A percentile compares a stretch with the other conserved stretches of the same genome.
Conservation (phyloP, 2,113 vertebrate genomes). For the Mirza zaza region DNA sequence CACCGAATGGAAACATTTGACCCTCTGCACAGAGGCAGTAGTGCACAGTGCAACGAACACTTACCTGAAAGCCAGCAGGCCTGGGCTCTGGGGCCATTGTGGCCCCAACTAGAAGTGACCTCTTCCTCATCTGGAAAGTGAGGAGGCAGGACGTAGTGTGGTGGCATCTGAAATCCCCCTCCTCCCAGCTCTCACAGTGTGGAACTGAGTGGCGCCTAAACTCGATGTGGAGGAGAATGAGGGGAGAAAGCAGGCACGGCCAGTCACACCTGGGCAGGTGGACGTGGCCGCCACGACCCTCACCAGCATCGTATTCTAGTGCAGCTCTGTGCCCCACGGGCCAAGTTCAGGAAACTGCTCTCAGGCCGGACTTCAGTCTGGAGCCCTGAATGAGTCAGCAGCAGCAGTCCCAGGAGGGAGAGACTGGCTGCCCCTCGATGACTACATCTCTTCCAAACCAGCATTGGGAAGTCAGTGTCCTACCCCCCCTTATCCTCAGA, state of each 20-base stretch:
- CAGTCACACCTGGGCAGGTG: neutral
- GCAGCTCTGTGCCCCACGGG: rapidly evolving
- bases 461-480: neutral
- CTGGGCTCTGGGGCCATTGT: neutral
- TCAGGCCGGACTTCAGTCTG: neutral
- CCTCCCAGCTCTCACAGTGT: neutral
- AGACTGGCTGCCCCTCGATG: neutral
- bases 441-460: neutral
- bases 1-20: neutral
- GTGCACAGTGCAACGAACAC: neutral
- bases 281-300: too few relatives aligned
- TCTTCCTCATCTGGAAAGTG: neutral
- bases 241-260: neutral
- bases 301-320: rapidly evolving
- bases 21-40: neutral
- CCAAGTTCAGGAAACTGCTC: neutral
- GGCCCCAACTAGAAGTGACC: neutral
- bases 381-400: neutral
- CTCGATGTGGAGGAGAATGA: neutral
- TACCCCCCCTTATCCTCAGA: neutral
- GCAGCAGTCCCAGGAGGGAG: neutral
- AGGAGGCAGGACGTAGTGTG: neutral
- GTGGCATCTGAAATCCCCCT: neutral
- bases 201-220: neutral
- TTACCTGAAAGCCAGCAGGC: neutral